Conservation (phyloP, 2,797 vertebrate genomes). For the Rhabdomys pumilio region DNA sequence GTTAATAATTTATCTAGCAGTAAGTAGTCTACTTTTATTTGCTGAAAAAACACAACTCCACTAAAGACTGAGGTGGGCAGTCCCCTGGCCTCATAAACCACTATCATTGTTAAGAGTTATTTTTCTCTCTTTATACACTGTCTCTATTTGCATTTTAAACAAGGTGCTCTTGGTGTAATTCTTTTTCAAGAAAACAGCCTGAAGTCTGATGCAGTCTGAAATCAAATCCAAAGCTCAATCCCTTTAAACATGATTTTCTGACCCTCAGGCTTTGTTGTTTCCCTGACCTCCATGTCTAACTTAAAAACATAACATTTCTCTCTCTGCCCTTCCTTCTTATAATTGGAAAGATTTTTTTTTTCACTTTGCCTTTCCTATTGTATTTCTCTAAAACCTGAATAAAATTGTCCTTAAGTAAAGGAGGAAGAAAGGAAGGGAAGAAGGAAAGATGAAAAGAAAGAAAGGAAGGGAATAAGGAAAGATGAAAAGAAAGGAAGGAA, state of each 20-base stretch:
- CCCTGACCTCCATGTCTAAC: neutral
- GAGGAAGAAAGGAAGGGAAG: rapidly evolving
- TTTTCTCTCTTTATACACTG: too few relatives aligned
- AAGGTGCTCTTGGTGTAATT: neutral
- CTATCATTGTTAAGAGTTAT: neutral
- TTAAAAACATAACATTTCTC: neutral
- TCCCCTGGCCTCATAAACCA: neutral
- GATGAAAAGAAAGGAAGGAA: rapidly evolving
- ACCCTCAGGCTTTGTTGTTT: neutral
- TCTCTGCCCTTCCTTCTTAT: neutral
- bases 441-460: rapidly evolving
- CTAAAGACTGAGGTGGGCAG: too few relatives aligned
- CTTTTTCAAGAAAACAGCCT: too few relatives aligned
- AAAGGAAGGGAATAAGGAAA: rapidly evolving
- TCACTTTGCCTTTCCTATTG: too few relatives aligned
- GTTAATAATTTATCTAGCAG: neutral
- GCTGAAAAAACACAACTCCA: neutral
- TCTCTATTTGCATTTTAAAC: neutral
- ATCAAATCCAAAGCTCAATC: neutral
- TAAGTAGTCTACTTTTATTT: neutral
- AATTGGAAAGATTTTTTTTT: too few relatives aligned
- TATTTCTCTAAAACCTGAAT: too few relatives aligned
- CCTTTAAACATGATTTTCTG: neutral
- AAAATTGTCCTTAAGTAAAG: too few relatives aligned
- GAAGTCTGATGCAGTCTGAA: neutral